Conservation (phyloP, 2,797 vertebrate genomes). For the Clarias platycephalus region DNA sequence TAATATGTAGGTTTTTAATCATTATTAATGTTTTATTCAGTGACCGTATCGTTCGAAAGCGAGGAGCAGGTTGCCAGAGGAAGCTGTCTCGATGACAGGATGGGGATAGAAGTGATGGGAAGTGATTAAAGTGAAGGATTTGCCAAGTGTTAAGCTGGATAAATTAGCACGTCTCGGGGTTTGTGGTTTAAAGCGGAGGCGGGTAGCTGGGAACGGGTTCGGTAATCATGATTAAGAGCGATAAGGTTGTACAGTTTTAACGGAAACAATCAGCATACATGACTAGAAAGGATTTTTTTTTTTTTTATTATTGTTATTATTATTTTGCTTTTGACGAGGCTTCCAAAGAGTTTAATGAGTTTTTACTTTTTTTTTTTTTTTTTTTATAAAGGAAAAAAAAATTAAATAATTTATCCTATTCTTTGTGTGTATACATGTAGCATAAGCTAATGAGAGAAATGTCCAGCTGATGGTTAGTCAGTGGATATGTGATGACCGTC, state of each 20-base stretch:
- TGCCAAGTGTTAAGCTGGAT: constrained; percentile 77
- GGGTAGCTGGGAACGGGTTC: constrained; percentile 74
- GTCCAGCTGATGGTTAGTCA: constrained; percentile 39
- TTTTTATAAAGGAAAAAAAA: constrained; percentile 48
- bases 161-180: constrained; percentile 75
- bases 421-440: constrained; percentile 61
- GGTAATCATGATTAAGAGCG: constrained; percentile 69
- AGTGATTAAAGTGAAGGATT: constrained; percentile 65
- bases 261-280: constrained; percentile 68
- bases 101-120: constrained; percentile 58
- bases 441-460: constrained; percentile 79
- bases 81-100: constrained; percentile 56
- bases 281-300: constrained; percentile 45
- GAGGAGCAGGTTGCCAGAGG: constrained; percentile 52
- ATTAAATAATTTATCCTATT: constrained; percentile 64
- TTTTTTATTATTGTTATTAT: neutral
- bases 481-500: constrained; percentile 32
- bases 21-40: constrained; percentile 65
- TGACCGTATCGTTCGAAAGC: constrained; percentile 63
- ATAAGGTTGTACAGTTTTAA: constrained; percentile 69
- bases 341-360: constrained; percentile 60
- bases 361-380: constrained; percentile 55
- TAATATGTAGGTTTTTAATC: constrained; percentile 53
- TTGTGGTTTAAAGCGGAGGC: constrained; percentile 70
- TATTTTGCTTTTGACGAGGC: constrained; percentile 7